Evolutionary conservation across 2,888 invertebrate species (phyloP), one percentile per base, ranked within the genome.

Genomic region (Apodemia mormo): DNA sequence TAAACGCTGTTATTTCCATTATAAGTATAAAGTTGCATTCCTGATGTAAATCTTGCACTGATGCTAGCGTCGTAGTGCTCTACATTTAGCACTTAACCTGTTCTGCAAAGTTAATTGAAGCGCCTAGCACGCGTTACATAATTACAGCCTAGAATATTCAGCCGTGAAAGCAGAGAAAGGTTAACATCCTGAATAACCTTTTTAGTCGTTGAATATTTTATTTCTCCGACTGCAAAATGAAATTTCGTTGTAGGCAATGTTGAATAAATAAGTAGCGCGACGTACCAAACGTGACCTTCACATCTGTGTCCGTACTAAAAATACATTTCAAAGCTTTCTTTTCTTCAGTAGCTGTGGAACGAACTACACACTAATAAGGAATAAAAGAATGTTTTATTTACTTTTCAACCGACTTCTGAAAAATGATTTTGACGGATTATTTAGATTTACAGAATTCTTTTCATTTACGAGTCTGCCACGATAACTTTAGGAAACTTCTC

Each of bases 261-360:
- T 90, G 85, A 89, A 90, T 89, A 90, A 89, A 87, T 89, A 88
- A 88, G 85, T 83, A 84, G 81, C 80, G 81, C 81, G 84, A 84
- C 82, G 85, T 82, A 78, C 83, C 74, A 78, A 82, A 81, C 82
- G 79, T 85, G 87, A 85, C 90, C 89, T 89, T 88, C 85, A 79
- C 85, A 88, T 88, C 88, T 90, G 90, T 79, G 87, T 83, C 82
- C 82, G 82, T 76, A 58, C 58, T 58, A 58, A 58, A 58, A 58
- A 58, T 58, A 58, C 29, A 30, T 58, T 58, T 30, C 30, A 30
- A 22, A 58, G 30, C 30, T 58, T 58, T 58, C 58, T 58, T 58
- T 58, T 58, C 58, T 58, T 58, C 22, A 10, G 30, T 8, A 58
- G 14, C 49, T n/a, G 49, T n/a, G 30, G 58, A 58, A 30, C 58